These are phyloP conservation scores for Aphaenogaster ashmeadi DNA, from an alignment of 1,140 invertebrate genomes.

Conservation along the genomic window DNA sequence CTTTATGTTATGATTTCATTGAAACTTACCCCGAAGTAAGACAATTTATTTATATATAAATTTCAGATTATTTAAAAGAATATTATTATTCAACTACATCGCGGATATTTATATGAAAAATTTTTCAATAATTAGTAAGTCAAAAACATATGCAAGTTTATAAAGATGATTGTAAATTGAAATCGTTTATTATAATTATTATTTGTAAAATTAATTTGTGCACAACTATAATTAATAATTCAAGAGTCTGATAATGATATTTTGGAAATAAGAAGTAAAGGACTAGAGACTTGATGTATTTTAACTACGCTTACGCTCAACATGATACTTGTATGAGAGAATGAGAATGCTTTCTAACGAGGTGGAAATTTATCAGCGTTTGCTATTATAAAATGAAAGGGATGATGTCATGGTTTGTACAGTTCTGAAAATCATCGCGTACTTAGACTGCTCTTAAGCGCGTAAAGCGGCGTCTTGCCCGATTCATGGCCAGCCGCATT, in stretches of 20 bases:
- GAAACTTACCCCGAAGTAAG: neutral
- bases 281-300: neutral
- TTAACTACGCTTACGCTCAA: slow-evolving; percentile 17
- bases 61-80: neutral
- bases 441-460: slow-evolving; percentile 36
- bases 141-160: neutral
- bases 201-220: slow-evolving; percentile 1
- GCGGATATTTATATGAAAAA: neutral
- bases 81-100: neutral
- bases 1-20: slow-evolving; percentile 43
- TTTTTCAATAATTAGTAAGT: neutral
- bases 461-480: slow-evolving; percentile 5
- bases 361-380: slow-evolving; percentile 24
- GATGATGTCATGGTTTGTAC: slow-evolving; percentile 15
- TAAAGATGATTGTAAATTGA: neutral
- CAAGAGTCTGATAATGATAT: neutral
- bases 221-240: neutral
- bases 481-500: slow-evolving; percentile 61
- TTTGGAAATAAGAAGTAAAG: neutral
- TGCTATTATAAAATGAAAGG: slow-evolving; percentile 35
- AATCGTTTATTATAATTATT: slow-evolving; percentile 16
- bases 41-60: slow-evolving; percentile 1
- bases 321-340: slow-evolving; percentile 1
- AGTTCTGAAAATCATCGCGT: slow-evolving; percentile 48
- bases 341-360: slow-evolving; percentile 33